Evolutionary conservation across 2,797 vertebrate species (phyloP).

Genomic region (Rhodeus uyekii): DNA sequence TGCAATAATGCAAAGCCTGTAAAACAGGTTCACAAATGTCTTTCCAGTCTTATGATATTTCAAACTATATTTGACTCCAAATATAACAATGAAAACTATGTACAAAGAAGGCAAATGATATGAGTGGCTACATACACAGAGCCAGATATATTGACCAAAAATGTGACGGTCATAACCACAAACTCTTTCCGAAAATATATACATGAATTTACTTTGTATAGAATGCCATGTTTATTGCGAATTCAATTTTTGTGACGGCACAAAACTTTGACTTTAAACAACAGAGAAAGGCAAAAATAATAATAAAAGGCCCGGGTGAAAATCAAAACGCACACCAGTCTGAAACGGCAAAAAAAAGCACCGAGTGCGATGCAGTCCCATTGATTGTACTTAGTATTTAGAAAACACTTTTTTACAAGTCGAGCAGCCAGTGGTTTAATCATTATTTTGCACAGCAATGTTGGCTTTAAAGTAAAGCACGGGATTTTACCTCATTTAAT

Average conservation of each 20-base stretch:
- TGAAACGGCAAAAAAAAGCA: neutral
- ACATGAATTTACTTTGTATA: neutral
- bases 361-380: neutral
- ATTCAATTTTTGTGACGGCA: neutral
- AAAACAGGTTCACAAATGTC: neutral
- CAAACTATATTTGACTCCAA: neutral
- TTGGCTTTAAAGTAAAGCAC: neutral
- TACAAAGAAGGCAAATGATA: neutral
- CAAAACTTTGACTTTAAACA: neutral
- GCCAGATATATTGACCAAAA: neutral
- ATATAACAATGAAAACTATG: neutral
- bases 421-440: constrained; percentile 7
- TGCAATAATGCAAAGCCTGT: neutral
- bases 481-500: neutral
- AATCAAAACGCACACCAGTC: neutral
- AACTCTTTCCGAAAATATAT: neutral
- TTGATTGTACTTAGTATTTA: neutral
- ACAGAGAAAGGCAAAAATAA: neutral
- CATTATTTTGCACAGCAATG: neutral
- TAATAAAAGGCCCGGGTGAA: neutral
- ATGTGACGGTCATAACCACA: neutral
- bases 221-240: neutral
- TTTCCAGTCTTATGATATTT: neutral
- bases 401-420: neutral
- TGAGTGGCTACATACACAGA: neutral